A percentile compares a stretch with the other conserved stretches of the same genome.
Evolutionary conservation across 1,140 invertebrate genomes (phyloP).

Genomic region (Drosophila equinoxialis): DNA sequence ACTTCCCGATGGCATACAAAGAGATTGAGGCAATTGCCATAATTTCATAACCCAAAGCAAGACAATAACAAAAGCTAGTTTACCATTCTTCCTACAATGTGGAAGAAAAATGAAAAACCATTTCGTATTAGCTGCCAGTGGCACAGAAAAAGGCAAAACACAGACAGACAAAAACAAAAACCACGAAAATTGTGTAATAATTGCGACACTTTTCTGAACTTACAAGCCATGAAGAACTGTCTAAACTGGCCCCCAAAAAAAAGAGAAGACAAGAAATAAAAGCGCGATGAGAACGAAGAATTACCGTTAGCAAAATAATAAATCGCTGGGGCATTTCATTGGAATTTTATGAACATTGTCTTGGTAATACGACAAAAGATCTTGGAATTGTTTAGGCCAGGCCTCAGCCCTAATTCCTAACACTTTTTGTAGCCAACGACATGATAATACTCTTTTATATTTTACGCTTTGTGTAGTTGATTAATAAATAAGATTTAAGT

Average conservation of each 20-base stretch:
- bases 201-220: constrained; percentile 66
- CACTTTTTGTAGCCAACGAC: neutral
- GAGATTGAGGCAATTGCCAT: constrained; percentile 58
- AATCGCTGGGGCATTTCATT: constrained; percentile 41
- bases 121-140: constrained; percentile 53
- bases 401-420: constrained; percentile 23
- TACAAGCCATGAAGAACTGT: constrained; percentile 49
- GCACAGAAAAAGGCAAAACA: constrained; percentile 39
- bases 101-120: constrained; percentile 47
- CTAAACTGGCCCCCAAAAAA: constrained; percentile 11
- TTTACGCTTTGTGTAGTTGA: too few relatives aligned
- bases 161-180: constrained; percentile 30
- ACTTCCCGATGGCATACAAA: constrained; percentile 46
- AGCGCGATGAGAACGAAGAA: constrained; percentile 22
- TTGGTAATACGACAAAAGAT: constrained; percentile 35
- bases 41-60: constrained; percentile 71
- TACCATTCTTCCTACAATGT: constrained; percentile 56
- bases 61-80: constrained; percentile 43
- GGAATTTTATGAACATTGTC: constrained; percentile 54
- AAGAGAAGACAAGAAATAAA: constrained; percentile 17
- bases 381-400: constrained; percentile 42
- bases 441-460: neutral
- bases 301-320: constrained; percentile 40
- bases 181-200: constrained; percentile 73
- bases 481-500: too few relatives aligned